These are phyloP conservation scores for Carettochelys insculpta DNA, from an alignment of 2,113 vertebrate species.

Conservation along the genomic window DNA sequence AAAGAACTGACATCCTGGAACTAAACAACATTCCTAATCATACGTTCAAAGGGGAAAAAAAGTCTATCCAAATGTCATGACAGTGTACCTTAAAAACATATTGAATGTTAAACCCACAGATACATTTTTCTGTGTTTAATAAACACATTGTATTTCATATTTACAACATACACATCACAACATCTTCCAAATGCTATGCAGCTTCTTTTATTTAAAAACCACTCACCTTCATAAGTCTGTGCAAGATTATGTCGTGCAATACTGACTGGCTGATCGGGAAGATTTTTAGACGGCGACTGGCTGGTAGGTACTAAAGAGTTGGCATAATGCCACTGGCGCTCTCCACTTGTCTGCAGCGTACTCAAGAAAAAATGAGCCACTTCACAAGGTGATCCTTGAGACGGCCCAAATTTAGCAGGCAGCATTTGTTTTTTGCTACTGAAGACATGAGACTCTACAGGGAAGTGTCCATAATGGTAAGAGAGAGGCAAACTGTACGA, in stretches of 20 bases:
- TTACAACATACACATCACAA: neutral
- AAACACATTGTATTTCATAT: neutral
- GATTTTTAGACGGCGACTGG: slow-evolving; percentile 70
- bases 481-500: slow-evolving; percentile 83
- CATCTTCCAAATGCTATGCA: neutral
- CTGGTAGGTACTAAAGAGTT: slow-evolving; percentile 75
- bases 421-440: slow-evolving; percentile 78
- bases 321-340: slow-evolving; percentile 84
- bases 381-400: slow-evolving; percentile 80
- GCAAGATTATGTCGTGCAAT: slow-evolving; percentile 73
- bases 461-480: slow-evolving; percentile 83
- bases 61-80: neutral
- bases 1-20: neutral
- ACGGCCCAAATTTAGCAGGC: slow-evolving; percentile 76
- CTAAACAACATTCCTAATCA: neutral
- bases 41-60: neutral
- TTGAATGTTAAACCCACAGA: neutral
- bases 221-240: slow-evolving; percentile 84
- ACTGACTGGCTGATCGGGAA: slow-evolving; percentile 69
- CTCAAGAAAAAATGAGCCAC: slow-evolving; percentile 82
- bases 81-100: neutral
- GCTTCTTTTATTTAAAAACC: neutral
- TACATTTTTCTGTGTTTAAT: neutral
- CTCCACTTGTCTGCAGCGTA: slow-evolving; percentile 78
- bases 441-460: slow-evolving; percentile 79